A percentile compares a stretch with the other conserved stretches of the same genome.
phyloP scores from a whole-genome alignment of 2,113 vertebrate genomes.

The Mola mola region DNA sequence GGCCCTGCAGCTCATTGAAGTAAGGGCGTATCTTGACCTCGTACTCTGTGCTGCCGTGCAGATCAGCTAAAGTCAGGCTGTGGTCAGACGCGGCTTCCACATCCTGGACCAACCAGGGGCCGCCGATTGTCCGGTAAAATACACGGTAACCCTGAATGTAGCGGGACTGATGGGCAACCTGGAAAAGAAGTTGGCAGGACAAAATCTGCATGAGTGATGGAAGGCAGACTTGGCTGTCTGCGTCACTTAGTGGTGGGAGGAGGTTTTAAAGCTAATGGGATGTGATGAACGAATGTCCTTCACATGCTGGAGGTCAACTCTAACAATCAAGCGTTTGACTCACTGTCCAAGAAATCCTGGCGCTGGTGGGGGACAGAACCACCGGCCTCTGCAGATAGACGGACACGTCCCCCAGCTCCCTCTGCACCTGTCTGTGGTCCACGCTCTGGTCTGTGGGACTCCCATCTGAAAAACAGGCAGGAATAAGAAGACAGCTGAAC shows the following conservation, averaged over 20 bases:
- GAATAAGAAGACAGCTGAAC: slow-evolving; percentile 15
- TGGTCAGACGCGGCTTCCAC: slow-evolving; percentile 79
- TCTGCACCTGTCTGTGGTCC: slow-evolving; percentile 94
- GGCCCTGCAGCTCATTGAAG: slow-evolving; percentile 89
- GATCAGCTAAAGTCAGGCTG: slow-evolving; percentile 81
- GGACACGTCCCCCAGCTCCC: slow-evolving; percentile 91
- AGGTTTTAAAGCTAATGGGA: slow-evolving; percentile 44
- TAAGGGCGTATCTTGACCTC: slow-evolving; percentile 93
- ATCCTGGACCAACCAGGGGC: slow-evolving; percentile 85
- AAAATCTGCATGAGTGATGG: slow-evolving; percentile 11
- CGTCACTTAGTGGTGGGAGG: slow-evolving; percentile 14
- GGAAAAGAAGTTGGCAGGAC: slow-evolving; percentile 15
- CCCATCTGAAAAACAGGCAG: slow-evolving; percentile 83
- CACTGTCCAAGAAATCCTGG: slow-evolving; percentile 95
- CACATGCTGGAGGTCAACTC: slow-evolving; percentile 12
- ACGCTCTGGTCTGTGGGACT: slow-evolving; percentile 91
- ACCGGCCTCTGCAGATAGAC: slow-evolving; percentile 90
- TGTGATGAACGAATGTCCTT: slow-evolving; percentile 49
- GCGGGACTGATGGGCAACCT: slow-evolving; percentile 87
- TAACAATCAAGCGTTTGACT: slow-evolving; percentile 63
- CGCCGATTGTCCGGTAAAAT: slow-evolving; percentile 84
- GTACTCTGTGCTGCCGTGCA: slow-evolving; percentile 85
- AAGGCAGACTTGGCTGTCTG: slow-evolving; percentile 7
- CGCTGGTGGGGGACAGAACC: slow-evolving; percentile 88
- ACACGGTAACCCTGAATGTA: slow-evolving; percentile 91